Conservation (phyloP, 2,888 invertebrate genomes). For the Mesochorus sp. region DNA sequence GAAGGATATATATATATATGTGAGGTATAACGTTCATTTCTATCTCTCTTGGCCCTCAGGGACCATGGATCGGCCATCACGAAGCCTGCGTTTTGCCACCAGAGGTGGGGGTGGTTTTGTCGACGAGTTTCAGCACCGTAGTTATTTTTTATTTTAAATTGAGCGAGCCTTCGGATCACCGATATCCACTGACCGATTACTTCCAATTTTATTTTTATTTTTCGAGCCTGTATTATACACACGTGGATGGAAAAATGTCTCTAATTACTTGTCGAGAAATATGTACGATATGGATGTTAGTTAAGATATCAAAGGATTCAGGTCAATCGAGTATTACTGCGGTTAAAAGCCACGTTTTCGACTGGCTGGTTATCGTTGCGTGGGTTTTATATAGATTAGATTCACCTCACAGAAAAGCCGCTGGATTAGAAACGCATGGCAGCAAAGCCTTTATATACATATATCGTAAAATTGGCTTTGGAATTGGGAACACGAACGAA, state of each 20-base stretch:
- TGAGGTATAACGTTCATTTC: constrained; percentile 44
- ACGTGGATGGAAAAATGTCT: neutral
- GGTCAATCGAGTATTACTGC: neutral
- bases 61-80: constrained; percentile 47
- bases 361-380: neutral
- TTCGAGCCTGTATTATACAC: neutral
- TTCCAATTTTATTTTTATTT: neutral
- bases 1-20: too few relatives aligned
- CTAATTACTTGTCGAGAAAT: too few relatives aligned
- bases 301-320: neutral
- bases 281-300: too few relatives aligned
- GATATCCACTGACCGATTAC: constrained; percentile 20
- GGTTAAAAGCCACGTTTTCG: neutral
- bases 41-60: constrained; percentile 49
- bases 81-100: constrained; percentile 29
- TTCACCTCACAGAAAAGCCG: neutral
- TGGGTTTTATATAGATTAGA: neutral
- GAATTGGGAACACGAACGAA: neutral
- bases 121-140: constrained; percentile 35
- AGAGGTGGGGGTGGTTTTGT: constrained; percentile 40
- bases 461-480: neutral
- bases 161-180: constrained; percentile 18
- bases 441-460: neutral
- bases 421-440: constrained; percentile 2
- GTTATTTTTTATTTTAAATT: constrained; percentile 54